Evolutionary conservation across 2,888 invertebrate genomes (phyloP), one percentile per base, ranked within the genome.

Genomic region (Eudemis profundana): DNA sequence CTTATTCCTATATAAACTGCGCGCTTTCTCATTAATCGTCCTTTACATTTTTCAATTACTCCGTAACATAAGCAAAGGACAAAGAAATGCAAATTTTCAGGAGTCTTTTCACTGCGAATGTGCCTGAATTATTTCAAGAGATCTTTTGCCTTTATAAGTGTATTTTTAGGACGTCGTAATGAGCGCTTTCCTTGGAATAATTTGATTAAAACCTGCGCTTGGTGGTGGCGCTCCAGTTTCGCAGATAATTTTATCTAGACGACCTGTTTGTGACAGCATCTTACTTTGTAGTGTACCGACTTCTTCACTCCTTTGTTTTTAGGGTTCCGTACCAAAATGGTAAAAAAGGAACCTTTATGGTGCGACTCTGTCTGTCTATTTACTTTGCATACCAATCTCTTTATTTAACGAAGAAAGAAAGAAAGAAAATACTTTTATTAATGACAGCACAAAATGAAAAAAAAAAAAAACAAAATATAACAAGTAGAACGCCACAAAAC

Each of bases 121-220:
- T 50, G 42, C 49, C 47, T 49, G 50, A 44, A 64, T 51, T 59
- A 44, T 57, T 42, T 42, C 14, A 56, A 49, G 36, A 42, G 42
- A 63, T 63, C 49, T 15, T 40, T 42, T 36, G 15, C 19, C 29
- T 19, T 57, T 49, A 44, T 44, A 51, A 59, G 27, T 64, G 36
- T 59, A 23, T 42, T 63, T 40, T 56, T 50, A 63, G 56, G 49
- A 14, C 60, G 33, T 17, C 23, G 14, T 19, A 50, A 44, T 64
- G 57, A 53, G 40, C 42, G 64, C 19, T 57, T 50, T 59, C 27
- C 23, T 59, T 29, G 12, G 2, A 51, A 49, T n/a, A 49, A 36
- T 51, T 64, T 57, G 21, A 44, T 64, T 46, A 56, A 63, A 44
- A 44, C 42, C 50, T 44, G 50, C 23, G 42, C 44, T 44, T 44